Percentiles rank a stretch among this genome's conserved stretches.
Evolutionary conservation across 2,113 vertebrate species (phyloP).

Genomic region (Callopanchax toddi): DNA sequence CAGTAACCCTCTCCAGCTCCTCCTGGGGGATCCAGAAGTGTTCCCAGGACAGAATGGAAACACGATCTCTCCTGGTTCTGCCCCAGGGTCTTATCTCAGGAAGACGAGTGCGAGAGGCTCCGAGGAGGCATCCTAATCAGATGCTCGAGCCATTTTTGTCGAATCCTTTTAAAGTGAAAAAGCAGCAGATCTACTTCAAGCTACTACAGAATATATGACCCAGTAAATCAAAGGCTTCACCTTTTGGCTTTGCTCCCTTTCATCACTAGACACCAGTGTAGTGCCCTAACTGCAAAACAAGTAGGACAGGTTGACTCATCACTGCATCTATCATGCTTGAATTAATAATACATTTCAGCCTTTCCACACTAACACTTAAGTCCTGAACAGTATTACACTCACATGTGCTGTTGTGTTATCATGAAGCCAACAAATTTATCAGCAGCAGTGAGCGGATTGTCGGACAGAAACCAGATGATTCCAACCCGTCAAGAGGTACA

Average conservation of each 20-base stretch:
- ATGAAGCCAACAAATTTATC: too few relatives aligned
- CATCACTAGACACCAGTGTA: not conserved
- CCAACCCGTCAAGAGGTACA: too few relatives aligned
- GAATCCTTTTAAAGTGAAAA: not conserved
- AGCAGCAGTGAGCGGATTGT: too few relatives aligned
- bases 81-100: not conserved
- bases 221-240: not conserved
- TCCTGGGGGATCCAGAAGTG: too few relatives aligned
- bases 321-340: constrained; percentile 6
- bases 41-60: too few relatives aligned
- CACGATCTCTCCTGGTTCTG: too few relatives aligned
- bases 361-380: not conserved
- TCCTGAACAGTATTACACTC: not conserved
- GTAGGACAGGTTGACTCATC: constrained; percentile 21
- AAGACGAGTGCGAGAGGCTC: not conserved
- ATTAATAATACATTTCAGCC: not conserved
- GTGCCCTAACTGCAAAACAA: not conserved
- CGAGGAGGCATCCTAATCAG: not conserved
- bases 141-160: not conserved
- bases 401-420: not conserved
- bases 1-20: too few relatives aligned
- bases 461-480: too few relatives aligned
- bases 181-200: not conserved
- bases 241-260: not conserved
- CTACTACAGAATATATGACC: not conserved